Evolutionary conservation across 2,888 invertebrate species (phyloP), one percentile per base, ranked within the genome.

Genomic region (Xylocampa areola): DNA sequence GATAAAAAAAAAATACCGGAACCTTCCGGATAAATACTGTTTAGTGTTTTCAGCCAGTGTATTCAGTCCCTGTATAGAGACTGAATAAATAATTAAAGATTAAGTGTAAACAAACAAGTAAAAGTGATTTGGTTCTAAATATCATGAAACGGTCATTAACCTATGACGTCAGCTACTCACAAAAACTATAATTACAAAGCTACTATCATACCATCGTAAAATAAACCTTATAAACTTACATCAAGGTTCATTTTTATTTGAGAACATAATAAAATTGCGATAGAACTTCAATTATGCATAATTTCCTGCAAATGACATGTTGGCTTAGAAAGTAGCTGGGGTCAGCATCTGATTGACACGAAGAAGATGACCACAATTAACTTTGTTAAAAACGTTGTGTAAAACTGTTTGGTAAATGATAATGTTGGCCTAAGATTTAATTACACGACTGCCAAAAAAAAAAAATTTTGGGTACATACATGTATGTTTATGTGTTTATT

Each of bases 381-480:
- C 10, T 32, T 11, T 40, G 35, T 19, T n/a, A 25, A 51, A 44
- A 41, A 44, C 14, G 29, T 47, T 54, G 39, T 16, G 33, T 29
- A 54, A 30, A 44, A 37, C 10, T 37, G 13, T 39, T 25, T 21
- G 8, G 13, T 30, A 13, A 13, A 30, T 13, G n/a, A n/a, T 30
- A 4, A 11, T 30, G 11, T 5, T 5, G 13, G 6, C 30, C 5
- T 30, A 3, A 30, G 2, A 13, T 4, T 5, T 2, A 58, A 41
- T 62, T 2, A 21, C 21, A 21, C 21, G 7, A 4, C 21, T 1
- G 4, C 21, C n/a, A n/a, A n/a, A n/a, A n/a, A n/a, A n/a, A n/a
- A n/a, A n/a, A n/a, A n/a, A n/a, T n/a, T n/a, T n/a, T n/a, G n/a
- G n/a, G n/a, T n/a, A n/a, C n/a, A n/a, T n/a, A n/a, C n/a, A n/a